Percentiles rank a stretch among this genome's conserved stretches.
Conservation (phyloP, 37 sponge, comb jelly and placozoan species). For the Axinella damicornis region DNA sequence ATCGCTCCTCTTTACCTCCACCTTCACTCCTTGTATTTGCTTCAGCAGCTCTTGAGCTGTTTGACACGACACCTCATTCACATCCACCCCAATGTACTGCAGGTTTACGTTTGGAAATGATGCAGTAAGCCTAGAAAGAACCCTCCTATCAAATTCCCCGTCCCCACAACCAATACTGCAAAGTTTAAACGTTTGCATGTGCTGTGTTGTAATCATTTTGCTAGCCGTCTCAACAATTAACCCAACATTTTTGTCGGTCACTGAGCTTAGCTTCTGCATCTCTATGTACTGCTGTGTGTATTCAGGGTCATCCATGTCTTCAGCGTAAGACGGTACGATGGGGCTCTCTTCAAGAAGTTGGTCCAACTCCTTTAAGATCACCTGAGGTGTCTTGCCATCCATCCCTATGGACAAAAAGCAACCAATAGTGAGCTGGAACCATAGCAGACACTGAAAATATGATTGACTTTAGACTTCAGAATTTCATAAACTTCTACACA, state of each 20-base stretch:
- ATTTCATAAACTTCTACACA: no score
- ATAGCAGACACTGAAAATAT: no score
- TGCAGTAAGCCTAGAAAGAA: not conserved
- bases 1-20: not conserved
- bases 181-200: not conserved
- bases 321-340: not conserved
- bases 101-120: not conserved
- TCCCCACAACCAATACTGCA: conserved; percentile 14
- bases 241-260: not conserved
- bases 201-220: not conserved
- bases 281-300: not conserved
- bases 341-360: not conserved
- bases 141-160: not conserved
- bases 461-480: no score
- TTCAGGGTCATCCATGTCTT: not conserved
- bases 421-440: no score
- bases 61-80: conserved; percentile 2
- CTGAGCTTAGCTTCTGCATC: not conserved
- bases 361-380: not conserved
- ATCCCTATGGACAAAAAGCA: not conserved
- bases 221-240: not conserved
- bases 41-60: not conserved
- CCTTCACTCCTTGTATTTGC: not conserved
- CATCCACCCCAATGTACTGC: conserved; percentile 5
- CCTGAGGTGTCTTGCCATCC: not conserved